Conservation (phyloP, 2,888 invertebrate genomes). For the Caenorhabditis drosophilae region DNA sequence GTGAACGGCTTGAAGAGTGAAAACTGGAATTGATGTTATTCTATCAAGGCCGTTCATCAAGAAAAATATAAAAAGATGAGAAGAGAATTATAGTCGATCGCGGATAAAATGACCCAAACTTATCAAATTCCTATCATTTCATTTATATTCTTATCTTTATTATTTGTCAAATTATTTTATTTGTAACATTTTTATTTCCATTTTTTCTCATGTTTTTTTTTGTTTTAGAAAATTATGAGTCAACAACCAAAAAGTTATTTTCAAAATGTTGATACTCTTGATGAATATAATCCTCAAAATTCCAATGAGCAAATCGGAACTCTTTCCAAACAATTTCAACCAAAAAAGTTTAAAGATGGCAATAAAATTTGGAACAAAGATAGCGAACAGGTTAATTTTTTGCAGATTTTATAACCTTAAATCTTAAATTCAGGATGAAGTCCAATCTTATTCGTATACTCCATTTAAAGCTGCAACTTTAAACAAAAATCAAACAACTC, state of each 20-base stretch:
- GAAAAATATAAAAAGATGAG: too few relatives aligned
- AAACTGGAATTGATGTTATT: too few relatives aligned
- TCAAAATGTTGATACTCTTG: constrained; percentile 36
- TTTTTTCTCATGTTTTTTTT: too few relatives aligned
- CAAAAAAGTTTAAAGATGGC: constrained; percentile 33
- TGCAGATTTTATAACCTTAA: too few relatives aligned
- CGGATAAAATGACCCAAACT: neutral
- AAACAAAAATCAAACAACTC: constrained; percentile 11
- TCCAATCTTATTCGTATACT: constrained; percentile 23
- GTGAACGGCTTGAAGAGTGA: too few relatives aligned
- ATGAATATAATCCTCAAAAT: constrained; percentile 11
- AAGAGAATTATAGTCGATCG: too few relatives aligned
- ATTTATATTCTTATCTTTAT: neutral
- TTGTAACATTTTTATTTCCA: neutral
- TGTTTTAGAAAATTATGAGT: neutral
- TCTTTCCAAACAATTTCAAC: constrained; percentile 36
- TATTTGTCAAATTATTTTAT: neutral
- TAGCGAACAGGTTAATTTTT: constrained; percentile 12
- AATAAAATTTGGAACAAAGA: constrained; percentile 28
- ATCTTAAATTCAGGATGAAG: too few relatives aligned
- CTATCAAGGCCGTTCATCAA: too few relatives aligned
- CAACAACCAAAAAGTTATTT: constrained; percentile 17
- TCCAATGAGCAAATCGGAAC: constrained; percentile 25
- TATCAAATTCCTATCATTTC: neutral
- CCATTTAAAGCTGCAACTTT: constrained; percentile 36